Percentiles rank a stretch among this genome's conserved stretches.
phyloP scores from a whole-genome alignment of 2,888 invertebrate species.

The Odontocolon sp. region DNA sequence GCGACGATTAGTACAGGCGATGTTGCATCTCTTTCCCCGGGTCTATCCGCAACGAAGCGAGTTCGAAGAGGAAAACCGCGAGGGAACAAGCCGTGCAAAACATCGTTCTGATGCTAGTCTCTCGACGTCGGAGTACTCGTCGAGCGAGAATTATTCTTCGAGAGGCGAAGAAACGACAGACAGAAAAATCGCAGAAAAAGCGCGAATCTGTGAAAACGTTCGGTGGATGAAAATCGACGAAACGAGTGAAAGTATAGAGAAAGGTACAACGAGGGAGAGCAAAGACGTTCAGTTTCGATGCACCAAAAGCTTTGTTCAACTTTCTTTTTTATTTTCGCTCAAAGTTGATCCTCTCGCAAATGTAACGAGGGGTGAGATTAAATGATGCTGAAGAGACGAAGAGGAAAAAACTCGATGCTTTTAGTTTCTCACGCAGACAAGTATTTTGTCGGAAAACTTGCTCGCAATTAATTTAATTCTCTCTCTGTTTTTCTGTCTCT shows the following conservation, averaged over 20 bases:
- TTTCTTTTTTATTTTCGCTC: no score
- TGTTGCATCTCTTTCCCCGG: conserved; percentile 31
- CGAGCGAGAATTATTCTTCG: no score
- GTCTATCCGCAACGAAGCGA: conserved; percentile 21
- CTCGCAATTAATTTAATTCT: no score
- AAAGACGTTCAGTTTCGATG: background rate
- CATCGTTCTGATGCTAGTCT: conserved; percentile 7
- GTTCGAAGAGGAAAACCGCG: conserved; percentile 20
- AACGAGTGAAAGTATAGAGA: background rate
- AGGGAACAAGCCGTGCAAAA: conserved; percentile 33
- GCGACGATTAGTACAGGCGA: conserved; percentile 23
- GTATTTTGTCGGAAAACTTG: no score
- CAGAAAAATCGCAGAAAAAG: conserved; percentile 44
- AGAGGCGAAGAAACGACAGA: no score
- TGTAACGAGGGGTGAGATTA: no score
- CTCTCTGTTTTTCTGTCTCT: no score
- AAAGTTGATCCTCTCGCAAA: no score
- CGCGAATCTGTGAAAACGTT: conserved; percentile 30
- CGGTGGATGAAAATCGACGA: background rate
- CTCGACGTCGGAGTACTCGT: conserved; percentile 5
- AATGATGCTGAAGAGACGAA: no score
- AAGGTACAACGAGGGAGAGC: background rate
- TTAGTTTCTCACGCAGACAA: no score
- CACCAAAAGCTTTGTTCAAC: background rate
- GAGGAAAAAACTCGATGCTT: no score